A percentile compares a stretch with the other conserved stretches of the same genome.
Conservation (phyloP, 2,113 vertebrate species). For the Meriones unguiculatus region DNA sequence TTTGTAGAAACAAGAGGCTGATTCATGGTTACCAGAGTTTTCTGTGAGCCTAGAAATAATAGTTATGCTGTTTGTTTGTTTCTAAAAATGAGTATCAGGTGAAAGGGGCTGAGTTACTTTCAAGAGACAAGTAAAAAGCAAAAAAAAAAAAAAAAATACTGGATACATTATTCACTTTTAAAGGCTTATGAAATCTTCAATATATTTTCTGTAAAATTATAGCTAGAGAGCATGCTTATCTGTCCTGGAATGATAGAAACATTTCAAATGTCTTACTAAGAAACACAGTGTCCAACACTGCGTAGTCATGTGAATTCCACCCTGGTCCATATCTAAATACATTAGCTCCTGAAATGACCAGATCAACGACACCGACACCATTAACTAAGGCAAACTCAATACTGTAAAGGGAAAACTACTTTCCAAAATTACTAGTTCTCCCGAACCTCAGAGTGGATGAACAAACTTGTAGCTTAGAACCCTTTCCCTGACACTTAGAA, state of each 20-base stretch:
- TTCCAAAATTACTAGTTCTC: neutral
- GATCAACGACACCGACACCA: neutral
- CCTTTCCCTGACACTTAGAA: neutral
- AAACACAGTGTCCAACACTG: neutral
- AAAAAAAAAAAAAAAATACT: neutral
- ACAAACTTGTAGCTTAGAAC: neutral
- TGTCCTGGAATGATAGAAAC: neutral
- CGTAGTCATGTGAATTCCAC: neutral
- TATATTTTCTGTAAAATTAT: neutral
- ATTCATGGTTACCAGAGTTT: neutral
- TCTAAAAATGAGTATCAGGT: neutral
- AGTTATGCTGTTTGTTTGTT: neutral
- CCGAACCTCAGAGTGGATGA: neutral
- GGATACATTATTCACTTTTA: neutral
- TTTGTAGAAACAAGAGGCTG: neutral
- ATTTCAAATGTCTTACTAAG: constrained; percentile 9
- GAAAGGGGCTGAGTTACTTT: neutral
- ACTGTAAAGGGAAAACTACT: neutral
- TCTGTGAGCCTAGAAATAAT: neutral
- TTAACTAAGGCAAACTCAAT: neutral
- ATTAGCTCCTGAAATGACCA: neutral
- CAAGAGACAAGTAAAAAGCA: neutral
- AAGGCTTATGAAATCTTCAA: neutral
- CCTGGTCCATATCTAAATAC: neutral
- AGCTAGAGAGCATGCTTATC: neutral